Conservation (phyloP, 2,113 vertebrate genomes). For the Piprites chloris region DNA sequence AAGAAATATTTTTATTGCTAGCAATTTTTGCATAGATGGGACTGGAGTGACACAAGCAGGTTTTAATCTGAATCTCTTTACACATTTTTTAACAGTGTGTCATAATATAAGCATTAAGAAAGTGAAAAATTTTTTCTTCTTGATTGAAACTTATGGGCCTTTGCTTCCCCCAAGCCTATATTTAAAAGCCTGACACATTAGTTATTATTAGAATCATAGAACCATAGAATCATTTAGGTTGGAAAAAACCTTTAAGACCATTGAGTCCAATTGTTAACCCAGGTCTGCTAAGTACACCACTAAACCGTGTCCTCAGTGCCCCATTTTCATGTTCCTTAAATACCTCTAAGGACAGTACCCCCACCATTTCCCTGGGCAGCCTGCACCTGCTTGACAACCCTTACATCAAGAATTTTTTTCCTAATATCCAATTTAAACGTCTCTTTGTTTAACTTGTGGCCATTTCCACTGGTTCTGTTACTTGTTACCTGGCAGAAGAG, state of each 20-base stretch:
- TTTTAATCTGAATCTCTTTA: conserved; percentile 22
- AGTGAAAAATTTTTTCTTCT: not conserved
- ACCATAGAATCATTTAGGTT: not conserved
- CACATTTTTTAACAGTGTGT: not conserved
- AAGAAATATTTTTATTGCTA: conserved; percentile 20
- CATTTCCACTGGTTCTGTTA: not conserved
- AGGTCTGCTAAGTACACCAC: not conserved
- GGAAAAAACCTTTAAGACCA: not conserved
- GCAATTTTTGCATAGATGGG: not conserved
- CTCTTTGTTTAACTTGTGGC: rapidly evolving
- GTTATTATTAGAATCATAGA: not conserved
- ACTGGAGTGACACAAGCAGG: not conserved
- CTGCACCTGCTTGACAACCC: not conserved
- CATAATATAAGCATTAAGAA: not conserved
- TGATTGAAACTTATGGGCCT: not conserved
- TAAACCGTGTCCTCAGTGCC: not conserved
- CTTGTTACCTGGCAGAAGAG: not conserved
- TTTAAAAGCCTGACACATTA: not conserved
- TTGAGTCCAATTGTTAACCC: not conserved
- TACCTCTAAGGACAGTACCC: not conserved
- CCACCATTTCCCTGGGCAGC: rapidly evolving
- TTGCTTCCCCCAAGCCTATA: not conserved
- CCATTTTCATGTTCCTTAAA: not conserved
- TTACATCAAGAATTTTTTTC: not conserved
- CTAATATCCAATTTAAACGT: not conserved